Percentiles rank a stretch among this genome's conserved stretches.
Evolutionary conservation across 1,140 invertebrate species (phyloP).

Genomic region (Adoxophyes honmai): DNA sequence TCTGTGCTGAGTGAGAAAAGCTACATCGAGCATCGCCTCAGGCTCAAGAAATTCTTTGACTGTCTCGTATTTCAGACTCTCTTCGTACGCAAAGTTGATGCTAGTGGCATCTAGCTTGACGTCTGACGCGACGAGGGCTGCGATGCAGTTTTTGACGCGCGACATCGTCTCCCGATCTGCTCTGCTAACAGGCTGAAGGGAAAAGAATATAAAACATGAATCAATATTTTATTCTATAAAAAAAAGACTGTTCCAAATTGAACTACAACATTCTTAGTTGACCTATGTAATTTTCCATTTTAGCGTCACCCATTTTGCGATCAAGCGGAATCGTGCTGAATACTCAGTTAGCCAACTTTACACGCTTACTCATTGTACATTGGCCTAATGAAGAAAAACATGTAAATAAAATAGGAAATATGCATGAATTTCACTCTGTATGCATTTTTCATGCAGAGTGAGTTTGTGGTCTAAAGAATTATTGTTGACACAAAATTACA

Average conservation of each 20-base stretch:
- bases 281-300: background rate
- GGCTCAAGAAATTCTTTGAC: slow-evolving; percentile 88
- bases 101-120: slow-evolving; percentile 96
- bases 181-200: slow-evolving; percentile 81
- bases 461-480: no score
- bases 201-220: slow-evolving; percentile 19
- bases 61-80: slow-evolving; percentile 88
- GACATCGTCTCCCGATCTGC: slow-evolving; percentile 90
- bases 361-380: slow-evolving; percentile 5
- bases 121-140: slow-evolving; percentile 89
- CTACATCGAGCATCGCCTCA: slow-evolving; percentile 89
- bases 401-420: no score
- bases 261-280: no score
- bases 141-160: slow-evolving; percentile 92
- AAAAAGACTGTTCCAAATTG: no score
- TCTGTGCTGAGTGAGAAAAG: slow-evolving; percentile 82
- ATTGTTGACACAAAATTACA: slow-evolving; percentile 10
- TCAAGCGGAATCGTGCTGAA: background rate
- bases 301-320: background rate
- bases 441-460: no score
- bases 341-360: background rate
- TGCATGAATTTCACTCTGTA: no score
- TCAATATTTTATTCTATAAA: no score
- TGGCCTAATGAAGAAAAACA: slow-evolving; percentile 7
- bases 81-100: slow-evolving; percentile 94